phyloP scores from a whole-genome alignment of 2,888 invertebrate genomes.

The Mimachlamys varia region DNA sequence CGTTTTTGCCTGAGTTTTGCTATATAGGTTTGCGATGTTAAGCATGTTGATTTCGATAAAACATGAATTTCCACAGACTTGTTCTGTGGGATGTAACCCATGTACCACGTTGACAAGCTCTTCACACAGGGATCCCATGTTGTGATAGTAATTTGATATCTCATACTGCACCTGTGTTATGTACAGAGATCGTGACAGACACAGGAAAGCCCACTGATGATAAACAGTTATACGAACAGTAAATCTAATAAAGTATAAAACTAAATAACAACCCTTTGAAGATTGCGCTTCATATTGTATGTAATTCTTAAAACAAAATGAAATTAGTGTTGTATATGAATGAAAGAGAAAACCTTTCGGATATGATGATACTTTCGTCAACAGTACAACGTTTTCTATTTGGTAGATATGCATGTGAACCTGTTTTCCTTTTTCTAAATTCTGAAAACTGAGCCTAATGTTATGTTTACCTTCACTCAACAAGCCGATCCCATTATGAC shows the following conservation, averaged over 20 bases:
- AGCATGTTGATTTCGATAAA: no score
- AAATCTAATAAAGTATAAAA: background rate
- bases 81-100: no score
- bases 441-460: no score
- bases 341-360: background rate
- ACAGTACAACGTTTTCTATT: no score
- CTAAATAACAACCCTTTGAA: background rate
- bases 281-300: background rate
- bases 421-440: no score
- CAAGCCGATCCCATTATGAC: no score
- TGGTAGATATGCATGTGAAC: no score
- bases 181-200: background rate
- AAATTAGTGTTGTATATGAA: background rate
- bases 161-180: background rate
- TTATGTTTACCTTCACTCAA: no score
- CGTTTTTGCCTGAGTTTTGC: no score
- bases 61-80: no score
- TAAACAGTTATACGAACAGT: background rate
- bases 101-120: background rate
- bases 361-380: no score
- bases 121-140: background rate
- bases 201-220: background rate
- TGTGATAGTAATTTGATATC: background rate
- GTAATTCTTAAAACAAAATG: background rate
- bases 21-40: no score